Evolutionary conservation across 2,888 invertebrate species (phyloP).

Genomic region (Hesperia comma): DNA sequence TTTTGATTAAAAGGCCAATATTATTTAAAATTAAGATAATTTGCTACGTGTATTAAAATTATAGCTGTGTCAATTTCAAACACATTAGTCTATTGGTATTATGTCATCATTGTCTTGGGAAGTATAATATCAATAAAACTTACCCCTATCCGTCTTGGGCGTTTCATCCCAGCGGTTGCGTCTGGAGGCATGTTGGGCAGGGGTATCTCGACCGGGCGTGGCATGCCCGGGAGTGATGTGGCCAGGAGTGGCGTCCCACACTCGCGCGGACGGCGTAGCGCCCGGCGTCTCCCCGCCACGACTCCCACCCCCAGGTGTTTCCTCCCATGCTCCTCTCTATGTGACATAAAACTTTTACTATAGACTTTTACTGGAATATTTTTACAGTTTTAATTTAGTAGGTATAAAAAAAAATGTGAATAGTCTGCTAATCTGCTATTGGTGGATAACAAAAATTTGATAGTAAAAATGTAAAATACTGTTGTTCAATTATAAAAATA

Average conservation of each 20-base stretch:
- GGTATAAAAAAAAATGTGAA: too few species aligned
- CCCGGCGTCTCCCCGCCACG: conserved; percentile 94
- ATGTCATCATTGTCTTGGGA: not conserved
- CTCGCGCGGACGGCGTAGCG: conserved; percentile 96
- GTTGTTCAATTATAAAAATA: too few species aligned
- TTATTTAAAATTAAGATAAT: too few species aligned
- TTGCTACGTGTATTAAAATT: too few species aligned
- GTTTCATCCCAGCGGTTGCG: conserved; percentile 99
- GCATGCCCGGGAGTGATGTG: conserved; percentile 94
- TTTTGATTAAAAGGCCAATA: too few species aligned
- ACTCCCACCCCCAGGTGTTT: conserved; percentile 93
- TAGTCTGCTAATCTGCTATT: too few species aligned
- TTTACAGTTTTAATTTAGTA: too few species aligned
- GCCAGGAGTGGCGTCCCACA: conserved; percentile 99
- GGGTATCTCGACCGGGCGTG: conserved; percentile 93
- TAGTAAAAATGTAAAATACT: too few species aligned
- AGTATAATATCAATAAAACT: not conserved
- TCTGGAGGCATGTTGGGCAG: conserved; percentile 89
- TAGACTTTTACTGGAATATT: not conserved
- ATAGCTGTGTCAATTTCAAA: too few species aligned
- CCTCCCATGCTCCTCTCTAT: conserved; percentile 91
- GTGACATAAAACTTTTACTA: not conserved
- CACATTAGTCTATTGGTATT: too few species aligned
- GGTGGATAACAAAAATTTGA: too few species aligned
- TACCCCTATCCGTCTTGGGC: conserved; percentile 96